Conservation (phyloP, 2,113 vertebrate species). For the Circaetus gallicus region DNA sequence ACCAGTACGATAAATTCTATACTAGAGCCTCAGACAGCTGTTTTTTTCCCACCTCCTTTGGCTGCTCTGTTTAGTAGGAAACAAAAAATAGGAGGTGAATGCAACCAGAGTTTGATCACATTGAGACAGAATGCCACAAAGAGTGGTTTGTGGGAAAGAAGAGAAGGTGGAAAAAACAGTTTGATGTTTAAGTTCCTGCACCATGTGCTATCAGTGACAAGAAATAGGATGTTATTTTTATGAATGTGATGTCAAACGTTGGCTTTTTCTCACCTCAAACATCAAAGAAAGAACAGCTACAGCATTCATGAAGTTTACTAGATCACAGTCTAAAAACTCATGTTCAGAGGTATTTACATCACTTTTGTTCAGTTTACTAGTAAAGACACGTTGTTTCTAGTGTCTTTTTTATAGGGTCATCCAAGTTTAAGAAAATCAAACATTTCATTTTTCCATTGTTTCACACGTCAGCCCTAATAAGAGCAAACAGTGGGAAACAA, state of each 20-base stretch:
- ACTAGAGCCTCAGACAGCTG: background rate
- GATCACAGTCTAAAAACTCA: background rate
- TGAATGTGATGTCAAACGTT: fast-evolving
- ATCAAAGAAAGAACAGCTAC: background rate
- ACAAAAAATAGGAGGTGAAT: background rate
- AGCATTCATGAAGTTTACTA: background rate
- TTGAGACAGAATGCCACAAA: background rate
- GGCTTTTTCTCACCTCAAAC: background rate
- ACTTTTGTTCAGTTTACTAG: background rate
- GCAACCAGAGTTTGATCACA: background rate
- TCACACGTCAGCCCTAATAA: background rate
- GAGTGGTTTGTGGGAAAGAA: background rate
- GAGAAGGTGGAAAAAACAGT: background rate
- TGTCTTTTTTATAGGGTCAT: background rate
- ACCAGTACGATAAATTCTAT: background rate
- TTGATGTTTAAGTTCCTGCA: background rate
- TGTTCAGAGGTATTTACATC: background rate
- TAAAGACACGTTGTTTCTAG: background rate
- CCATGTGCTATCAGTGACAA: background rate
- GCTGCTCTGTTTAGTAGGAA: background rate
- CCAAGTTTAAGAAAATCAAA: background rate
- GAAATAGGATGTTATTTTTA: background rate
- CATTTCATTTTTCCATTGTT: background rate
- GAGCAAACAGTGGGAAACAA: background rate
- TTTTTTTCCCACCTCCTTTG: fast-evolving